A percentile compares a stretch with the other conserved stretches of the same genome.
phyloP scores from a whole-genome alignment of 2,113 vertebrate species.

The Crocuta crocuta region DNA sequence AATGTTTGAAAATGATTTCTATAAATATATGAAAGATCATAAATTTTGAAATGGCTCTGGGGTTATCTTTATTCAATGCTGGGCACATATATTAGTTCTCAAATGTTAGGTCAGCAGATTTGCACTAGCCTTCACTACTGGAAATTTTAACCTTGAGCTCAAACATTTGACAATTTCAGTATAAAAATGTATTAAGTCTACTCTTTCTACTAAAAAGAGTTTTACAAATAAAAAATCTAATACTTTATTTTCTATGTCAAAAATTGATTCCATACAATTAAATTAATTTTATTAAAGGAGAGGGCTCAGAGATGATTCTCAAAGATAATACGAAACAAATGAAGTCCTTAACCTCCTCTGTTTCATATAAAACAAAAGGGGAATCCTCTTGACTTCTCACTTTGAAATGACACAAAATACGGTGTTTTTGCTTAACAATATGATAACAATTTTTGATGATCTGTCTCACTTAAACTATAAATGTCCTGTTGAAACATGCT shows the following conservation, averaged over 20 bases:
- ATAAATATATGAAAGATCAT: neutral
- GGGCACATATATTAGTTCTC: neutral
- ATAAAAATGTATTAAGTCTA: neutral
- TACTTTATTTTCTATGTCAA: neutral
- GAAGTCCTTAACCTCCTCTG: neutral
- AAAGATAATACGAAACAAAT: neutral
- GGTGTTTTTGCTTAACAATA: neutral
- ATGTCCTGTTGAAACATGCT: neutral
- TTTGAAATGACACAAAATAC: neutral
- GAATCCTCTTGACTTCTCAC: neutral
- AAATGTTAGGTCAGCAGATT: neutral
- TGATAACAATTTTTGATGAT: neutral
- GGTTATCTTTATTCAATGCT: neutral
- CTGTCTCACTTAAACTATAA: neutral
- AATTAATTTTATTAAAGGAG: constrained; percentile 15
- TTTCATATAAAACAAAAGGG: neutral
- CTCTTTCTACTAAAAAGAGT: neutral
- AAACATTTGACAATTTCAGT: neutral
- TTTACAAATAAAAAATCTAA: neutral
- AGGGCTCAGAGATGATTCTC: neutral
- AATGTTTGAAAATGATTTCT: neutral
- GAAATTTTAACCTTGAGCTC: neutral
- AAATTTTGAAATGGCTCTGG: neutral
- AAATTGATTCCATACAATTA: neutral
- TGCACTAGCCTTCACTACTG: neutral